Conservation (phyloP, 2,888 invertebrate species). For the Pteria penguin region DNA sequence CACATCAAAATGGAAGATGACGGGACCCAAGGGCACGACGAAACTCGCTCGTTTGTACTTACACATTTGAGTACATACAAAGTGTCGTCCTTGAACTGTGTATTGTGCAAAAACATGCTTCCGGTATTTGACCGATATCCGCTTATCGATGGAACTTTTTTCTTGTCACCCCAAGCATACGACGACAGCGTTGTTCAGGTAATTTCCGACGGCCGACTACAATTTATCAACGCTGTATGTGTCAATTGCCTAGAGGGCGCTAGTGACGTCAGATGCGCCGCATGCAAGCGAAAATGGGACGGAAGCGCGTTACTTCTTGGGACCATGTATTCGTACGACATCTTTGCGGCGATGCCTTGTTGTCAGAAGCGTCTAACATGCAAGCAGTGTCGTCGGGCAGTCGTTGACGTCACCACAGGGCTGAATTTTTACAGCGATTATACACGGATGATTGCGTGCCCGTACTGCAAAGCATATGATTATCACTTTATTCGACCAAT, state of each 20-base stretch:
- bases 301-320: slow-evolving; percentile 96
- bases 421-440: slow-evolving; percentile 96
- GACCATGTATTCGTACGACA: slow-evolving; percentile 98
- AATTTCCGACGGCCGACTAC: slow-evolving; percentile 88
- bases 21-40: slow-evolving; percentile 98
- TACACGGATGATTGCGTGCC: slow-evolving; percentile 90
- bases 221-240: slow-evolving; percentile 95
- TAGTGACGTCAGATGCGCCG: slow-evolving; percentile 78
- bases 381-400: slow-evolving; percentile 93
- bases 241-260: slow-evolving; percentile 92
- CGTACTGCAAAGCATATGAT: slow-evolving; percentile 93
- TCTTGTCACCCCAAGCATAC: slow-evolving; percentile 96
- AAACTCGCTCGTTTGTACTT: slow-evolving; percentile 96
- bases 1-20: slow-evolving; percentile 99
- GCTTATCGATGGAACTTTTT: slow-evolving; percentile 98
- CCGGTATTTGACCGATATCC: slow-evolving; percentile 98
- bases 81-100: slow-evolving; percentile 89
- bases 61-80: slow-evolving; percentile 95
- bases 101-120: slow-evolving; percentile 91
- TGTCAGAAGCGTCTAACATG: slow-evolving; percentile 96
- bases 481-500: slow-evolving; percentile 97
- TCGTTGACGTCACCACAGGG: slow-evolving; percentile 90
- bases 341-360: slow-evolving; percentile 98
- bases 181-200: slow-evolving; percentile 82
- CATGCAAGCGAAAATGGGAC: slow-evolving; percentile 81